Evolutionary conservation across 2,113 vertebrate genomes (phyloP).

Genomic region (Pardalotus punctatus): DNA sequence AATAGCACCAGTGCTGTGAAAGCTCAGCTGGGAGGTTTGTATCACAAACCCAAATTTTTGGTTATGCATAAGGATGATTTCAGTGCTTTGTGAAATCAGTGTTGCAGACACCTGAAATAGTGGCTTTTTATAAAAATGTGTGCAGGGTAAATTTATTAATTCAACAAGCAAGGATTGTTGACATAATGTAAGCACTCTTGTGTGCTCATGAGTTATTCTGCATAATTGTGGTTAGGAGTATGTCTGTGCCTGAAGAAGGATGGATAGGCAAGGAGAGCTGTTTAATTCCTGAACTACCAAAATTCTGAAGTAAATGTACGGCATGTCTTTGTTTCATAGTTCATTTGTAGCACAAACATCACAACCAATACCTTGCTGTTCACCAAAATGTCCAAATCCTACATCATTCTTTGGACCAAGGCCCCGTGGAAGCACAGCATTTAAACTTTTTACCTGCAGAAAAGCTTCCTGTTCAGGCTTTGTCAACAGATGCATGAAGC

Average conservation of each 20-base stretch:
- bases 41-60: background rate
- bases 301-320: background rate
- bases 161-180: background rate
- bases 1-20: background rate
- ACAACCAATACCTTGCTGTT: fast-evolving
- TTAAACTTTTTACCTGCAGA: slow-evolving; percentile 23
- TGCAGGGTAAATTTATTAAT: background rate
- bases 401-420: background rate
- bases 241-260: background rate
- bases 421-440: background rate
- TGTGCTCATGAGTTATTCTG: background rate
- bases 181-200: background rate
- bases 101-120: background rate
- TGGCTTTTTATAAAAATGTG: background rate
- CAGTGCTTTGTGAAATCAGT: background rate
- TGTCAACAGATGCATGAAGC: slow-evolving; percentile 7
- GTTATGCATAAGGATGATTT: background rate
- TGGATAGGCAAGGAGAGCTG: background rate
- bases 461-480: slow-evolving; percentile 19
- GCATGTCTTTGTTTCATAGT: background rate
- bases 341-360: background rate
- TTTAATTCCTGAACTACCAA: background rate
- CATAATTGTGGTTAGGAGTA: background rate
- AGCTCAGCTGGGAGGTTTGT: background rate
- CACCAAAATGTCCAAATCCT: background rate